A percentile compares a stretch with the other conserved stretches of the same genome.
Evolutionary conservation across 2,797 vertebrate species (phyloP).

Genomic region (Hoplostethus atlanticus): DNA sequence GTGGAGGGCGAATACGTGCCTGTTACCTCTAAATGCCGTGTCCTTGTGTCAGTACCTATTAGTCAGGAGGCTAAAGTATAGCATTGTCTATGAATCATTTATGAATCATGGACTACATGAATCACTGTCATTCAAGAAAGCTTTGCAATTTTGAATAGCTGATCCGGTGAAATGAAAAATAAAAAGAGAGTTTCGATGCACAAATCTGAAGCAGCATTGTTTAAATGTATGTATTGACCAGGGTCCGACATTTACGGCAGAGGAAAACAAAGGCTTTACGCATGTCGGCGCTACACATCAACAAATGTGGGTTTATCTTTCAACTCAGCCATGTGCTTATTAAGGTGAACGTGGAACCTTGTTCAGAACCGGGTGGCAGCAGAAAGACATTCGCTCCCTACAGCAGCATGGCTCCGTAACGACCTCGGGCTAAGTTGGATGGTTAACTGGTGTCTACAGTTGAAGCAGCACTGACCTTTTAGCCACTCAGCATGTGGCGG

Average conservation of each 20-base stretch:
- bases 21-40: background rate
- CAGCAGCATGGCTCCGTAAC: conserved; percentile 5
- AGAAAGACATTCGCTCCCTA: conserved; percentile 15
- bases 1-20: conserved; percentile 1
- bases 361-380: conserved; percentile 2
- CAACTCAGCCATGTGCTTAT: conserved; percentile 32
- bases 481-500: conserved; percentile 19
- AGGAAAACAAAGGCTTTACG: conserved; percentile 20
- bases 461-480: conserved; percentile 53
- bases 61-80: no score
- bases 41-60: background rate
- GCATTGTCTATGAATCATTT: background rate
- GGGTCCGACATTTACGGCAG: conserved; percentile 20
- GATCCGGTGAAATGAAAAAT: no score
- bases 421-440: background rate
- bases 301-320: conserved; percentile 34
- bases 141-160: background rate
- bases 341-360: conserved; percentile 28
- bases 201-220: conserved; percentile 4
- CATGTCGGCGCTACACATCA: background rate
- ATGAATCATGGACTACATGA: no score
- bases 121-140: no score
- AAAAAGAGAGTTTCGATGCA: no score
- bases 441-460: conserved; percentile 15
- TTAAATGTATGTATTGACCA: background rate